phyloP scores from a whole-genome alignment of 2,113 vertebrate genomes.

The Galeopterus variegatus region DNA sequence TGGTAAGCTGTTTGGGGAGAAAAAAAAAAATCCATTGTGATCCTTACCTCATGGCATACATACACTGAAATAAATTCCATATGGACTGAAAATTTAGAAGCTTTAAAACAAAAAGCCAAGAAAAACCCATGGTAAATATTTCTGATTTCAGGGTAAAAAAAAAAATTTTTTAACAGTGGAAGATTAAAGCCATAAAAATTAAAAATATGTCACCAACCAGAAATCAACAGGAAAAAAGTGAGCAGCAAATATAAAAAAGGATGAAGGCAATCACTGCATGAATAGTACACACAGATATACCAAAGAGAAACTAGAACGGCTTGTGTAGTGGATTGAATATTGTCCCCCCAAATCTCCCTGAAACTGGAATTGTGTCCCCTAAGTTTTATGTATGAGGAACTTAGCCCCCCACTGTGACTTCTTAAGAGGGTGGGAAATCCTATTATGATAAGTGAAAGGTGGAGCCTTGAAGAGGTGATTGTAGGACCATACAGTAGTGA shows the following conservation, averaged over 20 bases:
- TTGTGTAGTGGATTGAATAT: too few relatives aligned
- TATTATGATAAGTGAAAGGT: too few relatives aligned
- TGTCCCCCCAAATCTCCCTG: too few relatives aligned
- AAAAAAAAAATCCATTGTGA: background rate
- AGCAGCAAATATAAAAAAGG: background rate
- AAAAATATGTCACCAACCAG: background rate
- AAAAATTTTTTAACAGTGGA: background rate
- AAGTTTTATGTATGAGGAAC: too few relatives aligned
- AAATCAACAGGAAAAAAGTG: background rate
- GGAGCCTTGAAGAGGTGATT: too few relatives aligned
- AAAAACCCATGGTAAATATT: constrained; percentile 8
- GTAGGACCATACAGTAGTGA: too few relatives aligned
- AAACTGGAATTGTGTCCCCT: too few relatives aligned
- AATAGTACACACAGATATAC: background rate
- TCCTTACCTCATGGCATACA: background rate
- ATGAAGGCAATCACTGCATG: background rate
- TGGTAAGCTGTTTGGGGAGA: background rate
- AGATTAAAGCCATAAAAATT: background rate
- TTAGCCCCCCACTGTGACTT: too few relatives aligned
- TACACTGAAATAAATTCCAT: background rate
- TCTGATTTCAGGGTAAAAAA: constrained; percentile 28
- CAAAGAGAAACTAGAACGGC: background rate
- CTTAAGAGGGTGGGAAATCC: too few relatives aligned
- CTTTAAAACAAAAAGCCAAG: background rate
- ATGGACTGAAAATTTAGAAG: background rate